Evolutionary conservation across 2,888 invertebrate genomes (phyloP), one percentile per base, ranked within the genome.

Genomic region (Hanleya hanleyi): DNA sequence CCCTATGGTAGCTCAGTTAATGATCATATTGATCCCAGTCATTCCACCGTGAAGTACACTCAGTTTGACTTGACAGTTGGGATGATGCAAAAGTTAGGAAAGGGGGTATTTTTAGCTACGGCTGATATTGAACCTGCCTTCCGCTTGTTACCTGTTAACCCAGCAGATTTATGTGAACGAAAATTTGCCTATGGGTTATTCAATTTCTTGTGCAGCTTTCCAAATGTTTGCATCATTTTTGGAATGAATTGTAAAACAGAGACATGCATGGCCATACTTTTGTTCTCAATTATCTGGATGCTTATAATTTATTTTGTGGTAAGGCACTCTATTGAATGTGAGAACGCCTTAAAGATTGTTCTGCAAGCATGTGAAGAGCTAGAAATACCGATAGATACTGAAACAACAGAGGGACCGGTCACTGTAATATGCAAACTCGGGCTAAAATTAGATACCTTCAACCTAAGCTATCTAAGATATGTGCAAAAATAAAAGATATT

Each of bases 211-310:
- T 61, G 29, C 33, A 5, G 37, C 62, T 0, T 80, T 78, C 71
- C 73, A 80, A 61, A 75, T 64, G 66, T 77, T 77, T 73, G 50
- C 76, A 18, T 47, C 70, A 12, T 79, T 79, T 64, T 37, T 77
- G 18, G 74, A 76, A 37, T 69, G 62, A 51, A 6, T 5, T 7
- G 47, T 76, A 64, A 74, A 62, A 68, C 12, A n/a, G 47, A 15
- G 12, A 15, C n/a, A n/a, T n/a, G n/a, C n/a, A 15, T 12, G n/a
- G 12, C 12, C 12, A n/a, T 41, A n/a, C 12, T 15, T 15, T 12
- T 15, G 47, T 41, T 41, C 12, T 41, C n/a, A 12, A 41, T n/a
- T 41, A 41, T 41, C n/a, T 41, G 47, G 47, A 41, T 41, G 47
- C n/a, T n/a, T n/a, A 41, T 41, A 15, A 41, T 41, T 41, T 41